Conservation (phyloP, 2,888 invertebrate genomes). For the Agrilus mali region DNA sequence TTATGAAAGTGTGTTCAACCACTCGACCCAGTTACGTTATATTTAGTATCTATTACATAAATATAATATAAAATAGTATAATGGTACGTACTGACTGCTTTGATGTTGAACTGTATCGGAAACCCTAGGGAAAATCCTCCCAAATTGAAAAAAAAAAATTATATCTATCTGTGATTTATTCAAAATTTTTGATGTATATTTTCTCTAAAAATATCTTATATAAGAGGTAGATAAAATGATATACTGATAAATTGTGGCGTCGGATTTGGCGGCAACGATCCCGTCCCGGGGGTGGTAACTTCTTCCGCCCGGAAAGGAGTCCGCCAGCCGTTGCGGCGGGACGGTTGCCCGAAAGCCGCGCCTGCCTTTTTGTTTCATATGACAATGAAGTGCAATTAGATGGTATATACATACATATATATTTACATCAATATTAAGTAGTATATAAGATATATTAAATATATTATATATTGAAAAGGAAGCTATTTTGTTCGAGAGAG, state of each 20-base stretch:
- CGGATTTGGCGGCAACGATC: constrained; percentile 8
- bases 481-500: constrained; percentile 52
- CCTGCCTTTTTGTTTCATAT: constrained; percentile 31
- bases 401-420: constrained; percentile 43
- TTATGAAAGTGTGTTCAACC: constrained; percentile 28
- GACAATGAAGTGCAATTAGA: constrained; percentile 51
- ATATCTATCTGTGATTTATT: constrained; percentile 46
- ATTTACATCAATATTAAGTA: constrained; percentile 42
- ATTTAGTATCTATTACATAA: constrained; percentile 3
- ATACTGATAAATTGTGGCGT: constrained; percentile 18
- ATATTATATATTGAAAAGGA: constrained; percentile 40
- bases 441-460: constrained; percentile 38
- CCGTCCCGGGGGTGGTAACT: no score
- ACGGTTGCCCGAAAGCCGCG: constrained; percentile 8
- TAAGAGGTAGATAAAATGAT: constrained; percentile 33
- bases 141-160: constrained; percentile 34
- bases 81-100: constrained; percentile 26
- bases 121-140: constrained; percentile 21
- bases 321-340: no score
- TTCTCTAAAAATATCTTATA: constrained; percentile 44
- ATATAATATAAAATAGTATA: background rate
- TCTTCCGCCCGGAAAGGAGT: constrained; percentile 2
- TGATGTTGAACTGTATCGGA: constrained; percentile 29
- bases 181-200: constrained; percentile 48
- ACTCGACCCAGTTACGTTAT: constrained; percentile 8